These are phyloP conservation scores for Subanguina moxae DNA, from an alignment of 1,140 invertebrate genomes.

Conservation along the genomic window DNA sequence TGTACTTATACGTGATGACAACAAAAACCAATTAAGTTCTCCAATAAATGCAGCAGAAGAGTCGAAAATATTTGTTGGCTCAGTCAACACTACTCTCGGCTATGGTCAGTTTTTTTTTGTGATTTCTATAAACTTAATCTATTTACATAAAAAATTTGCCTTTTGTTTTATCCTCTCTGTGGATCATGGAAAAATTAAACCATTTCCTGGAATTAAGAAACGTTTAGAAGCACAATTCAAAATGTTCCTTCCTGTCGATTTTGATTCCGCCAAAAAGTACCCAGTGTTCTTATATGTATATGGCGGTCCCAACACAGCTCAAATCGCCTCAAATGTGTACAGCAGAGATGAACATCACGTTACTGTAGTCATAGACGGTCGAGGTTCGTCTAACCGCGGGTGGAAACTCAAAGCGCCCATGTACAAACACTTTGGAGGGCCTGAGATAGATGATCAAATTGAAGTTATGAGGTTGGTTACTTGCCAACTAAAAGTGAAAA, in stretches of 20 bases:
- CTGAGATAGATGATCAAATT: slow-evolving; percentile 34
- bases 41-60: slow-evolving; percentile 1
- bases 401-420: slow-evolving; percentile 25
- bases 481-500: slow-evolving; percentile 12
- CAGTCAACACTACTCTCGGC: slow-evolving; percentile 8
- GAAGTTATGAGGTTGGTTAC: slow-evolving; percentile 23
- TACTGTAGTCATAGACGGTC: slow-evolving; percentile 27
- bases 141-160: no score
- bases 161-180: no score
- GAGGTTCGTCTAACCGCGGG: slow-evolving; percentile 27
- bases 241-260: slow-evolving; percentile 28
- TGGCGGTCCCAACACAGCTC: slow-evolving; percentile 24
- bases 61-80: neutral
- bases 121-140: no score
- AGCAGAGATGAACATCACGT: slow-evolving; percentile 14
- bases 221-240: slow-evolving; percentile 21
- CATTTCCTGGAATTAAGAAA: no score
- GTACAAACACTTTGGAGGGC: slow-evolving; percentile 32
- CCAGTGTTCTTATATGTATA: slow-evolving; percentile 29
- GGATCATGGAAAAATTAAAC: no score
- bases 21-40: slow-evolving; percentile 11
- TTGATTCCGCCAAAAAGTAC: slow-evolving; percentile 19
- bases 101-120: slow-evolving; percentile 12
- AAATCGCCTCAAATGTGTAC: slow-evolving; percentile 16
- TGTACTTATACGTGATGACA: neutral